Conservation (phyloP, 2,888 invertebrate genomes). For the Tethea ocularis region DNA sequence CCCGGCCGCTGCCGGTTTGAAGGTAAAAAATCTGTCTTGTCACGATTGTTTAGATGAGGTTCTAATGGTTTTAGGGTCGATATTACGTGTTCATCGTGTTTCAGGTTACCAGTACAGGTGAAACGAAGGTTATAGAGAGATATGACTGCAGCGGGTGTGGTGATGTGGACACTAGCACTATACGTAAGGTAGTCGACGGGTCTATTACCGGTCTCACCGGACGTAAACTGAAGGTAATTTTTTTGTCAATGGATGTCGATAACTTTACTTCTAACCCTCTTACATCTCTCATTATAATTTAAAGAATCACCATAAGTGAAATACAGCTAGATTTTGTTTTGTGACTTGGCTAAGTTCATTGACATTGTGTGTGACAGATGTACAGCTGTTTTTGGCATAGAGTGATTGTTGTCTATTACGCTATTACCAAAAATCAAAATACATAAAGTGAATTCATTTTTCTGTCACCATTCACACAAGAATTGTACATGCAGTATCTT, state of each 20-base stretch:
- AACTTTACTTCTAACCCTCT: neutral
- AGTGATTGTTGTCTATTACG: slow-evolving; percentile 12
- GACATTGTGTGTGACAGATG: slow-evolving; percentile 3
- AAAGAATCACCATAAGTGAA: neutral
- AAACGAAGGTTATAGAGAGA: slow-evolving; percentile 96
- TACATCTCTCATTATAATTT: neutral
- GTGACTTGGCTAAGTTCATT: neutral
- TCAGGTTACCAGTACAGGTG: slow-evolving; percentile 94
- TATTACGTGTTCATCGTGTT: slow-evolving; percentile 35
- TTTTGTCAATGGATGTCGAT: neutral
- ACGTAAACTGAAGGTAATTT: slow-evolving; percentile 90
- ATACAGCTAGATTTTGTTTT: neutral
- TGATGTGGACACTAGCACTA: slow-evolving; percentile 95
- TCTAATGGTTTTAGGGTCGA: slow-evolving; percentile 40
- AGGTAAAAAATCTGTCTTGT: slow-evolving; percentile 87
- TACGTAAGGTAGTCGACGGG: slow-evolving; percentile 85
- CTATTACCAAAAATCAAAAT: too few species aligned
- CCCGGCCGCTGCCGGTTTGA: slow-evolving; percentile 96
- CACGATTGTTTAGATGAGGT: slow-evolving; percentile 65
- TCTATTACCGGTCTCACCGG: slow-evolving; percentile 93
- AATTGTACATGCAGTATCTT: too few species aligned
- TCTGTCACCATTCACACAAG: too few species aligned
- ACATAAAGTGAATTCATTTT: too few species aligned
- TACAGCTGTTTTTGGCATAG: slow-evolving; percentile 25
- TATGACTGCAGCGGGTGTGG: slow-evolving; percentile 98